Conservation (phyloP, 2,113 vertebrate species). For the Paraplagusia blochii region DNA sequence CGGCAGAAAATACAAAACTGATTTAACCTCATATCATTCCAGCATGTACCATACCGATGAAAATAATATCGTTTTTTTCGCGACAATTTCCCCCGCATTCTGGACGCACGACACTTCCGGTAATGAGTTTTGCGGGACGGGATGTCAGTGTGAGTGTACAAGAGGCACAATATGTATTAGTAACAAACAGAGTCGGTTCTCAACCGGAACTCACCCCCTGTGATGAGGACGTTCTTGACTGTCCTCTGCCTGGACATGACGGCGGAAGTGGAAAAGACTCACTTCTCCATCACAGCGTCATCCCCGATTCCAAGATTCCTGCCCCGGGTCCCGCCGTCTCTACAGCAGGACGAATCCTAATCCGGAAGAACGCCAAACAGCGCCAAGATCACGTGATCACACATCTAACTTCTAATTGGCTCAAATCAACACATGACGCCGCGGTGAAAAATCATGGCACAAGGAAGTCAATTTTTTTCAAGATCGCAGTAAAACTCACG, state of each 20-base stretch:
- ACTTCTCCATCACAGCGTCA: neutral
- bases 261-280: neutral
- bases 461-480: neutral
- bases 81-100: too few species aligned
- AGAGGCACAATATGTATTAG: too few species aligned
- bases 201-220: constrained; percentile 58
- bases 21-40: too few species aligned
- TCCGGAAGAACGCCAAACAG: constrained; percentile 31
- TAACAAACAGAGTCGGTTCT: neutral
- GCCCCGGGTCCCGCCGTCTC: neutral
- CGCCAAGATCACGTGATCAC: constrained; percentile 21
- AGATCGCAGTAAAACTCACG: neutral
- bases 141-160: too few species aligned
- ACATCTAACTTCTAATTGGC: constrained; percentile 38
- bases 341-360: neutral
- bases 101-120: too few species aligned
- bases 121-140: too few species aligned
- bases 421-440: neutral
- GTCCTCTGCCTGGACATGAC: constrained; percentile 60
- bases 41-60: too few species aligned
- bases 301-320: neutral
- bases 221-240: constrained; percentile 61
- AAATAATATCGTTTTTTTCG: too few species aligned
- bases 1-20: too few species aligned
- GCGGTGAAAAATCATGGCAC: neutral